Evolutionary conservation across 2,797 vertebrate species (phyloP), one percentile per base, ranked within the genome.

Genomic region (Centroberyx gerrardi): DNA sequence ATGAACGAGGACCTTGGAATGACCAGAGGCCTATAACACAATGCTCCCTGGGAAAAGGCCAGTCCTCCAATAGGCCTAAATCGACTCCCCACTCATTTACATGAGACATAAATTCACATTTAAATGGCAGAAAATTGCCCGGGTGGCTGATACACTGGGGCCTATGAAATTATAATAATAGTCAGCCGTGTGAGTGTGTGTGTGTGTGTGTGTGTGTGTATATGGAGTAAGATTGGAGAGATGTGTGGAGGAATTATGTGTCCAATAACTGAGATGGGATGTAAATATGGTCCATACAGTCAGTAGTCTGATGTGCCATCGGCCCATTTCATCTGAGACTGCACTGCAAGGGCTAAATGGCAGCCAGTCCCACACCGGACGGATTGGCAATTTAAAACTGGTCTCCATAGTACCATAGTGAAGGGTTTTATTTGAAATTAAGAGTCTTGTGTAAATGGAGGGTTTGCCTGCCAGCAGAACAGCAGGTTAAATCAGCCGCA

Each of bases 11-110:
- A 76, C 78, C 76, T 80, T 78, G 77, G 84, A 86, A 88, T 77
- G 82, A 87, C 76, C 85, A 85, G 55, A 88, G 71, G 69, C 44
- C 84, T 80, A 54, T 90, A 92, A 87, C 81, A 85, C 83, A 93
- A 88, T 68, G 88, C 94, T 80, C 88, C 85, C 85, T 91, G 91
- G 67, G 83, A 87, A 96, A 96, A 97, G 94, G 95, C 96, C 95
- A 95, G 86, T 88, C 86, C 87, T 94, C 93, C 92, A 85, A 80
- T 87, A 87, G 93, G 84, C 87, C 89, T 85, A 87, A 91, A 94
- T 95, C 84, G 86, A 94, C 90, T 93, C 88, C 83, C 72, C 66
- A 52, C 78, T 90, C 85, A 95, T 96, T 96, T 95, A 89, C 94
- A 94, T 94, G 85, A 85, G 77, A 89, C 89, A 88, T 92, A 93